Evolutionary conservation across 2,888 invertebrate genomes (phyloP), one percentile per base, ranked within the genome.

Genomic region (Micoletzkya japonica): DNA sequence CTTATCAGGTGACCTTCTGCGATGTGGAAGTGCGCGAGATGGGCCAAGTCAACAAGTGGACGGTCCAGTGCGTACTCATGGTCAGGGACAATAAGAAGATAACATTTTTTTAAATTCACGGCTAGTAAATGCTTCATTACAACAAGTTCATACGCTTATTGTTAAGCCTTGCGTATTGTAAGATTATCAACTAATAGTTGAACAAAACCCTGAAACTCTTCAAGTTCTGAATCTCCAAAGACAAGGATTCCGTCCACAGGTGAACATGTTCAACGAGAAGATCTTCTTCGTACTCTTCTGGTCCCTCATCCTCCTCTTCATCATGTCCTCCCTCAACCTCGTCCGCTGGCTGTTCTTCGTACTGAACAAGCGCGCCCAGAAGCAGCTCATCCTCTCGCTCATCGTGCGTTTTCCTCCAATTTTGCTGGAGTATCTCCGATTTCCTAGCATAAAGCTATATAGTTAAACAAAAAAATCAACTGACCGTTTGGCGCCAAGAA

Each of bases 251-350:
- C 10, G 7, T 17, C 54, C 72, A 32, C 57, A 77, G 77, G 75
- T 81, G 36, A 83, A 82, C 71, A 82, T 81, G 83, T 82, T 82
- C 79, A 83, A 82, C 75, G 85, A 85, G 75, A 85, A 85, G 71
- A 71, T 85, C 56, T 85, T 79, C 74, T 70, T 85, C 49, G 76
- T 81, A 61, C 30, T 66, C 36, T 66, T 34, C 36, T 54, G 56
- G 67, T 14, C 57, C 7, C 57, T 67, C 24, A 36, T 64, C 36
- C 10, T 52, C 14, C 6, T 64, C 3, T 64, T 73, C 37, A 17
- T 76, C 20, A 20, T 80, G 44, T 77, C 78, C 0, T 28, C 36
- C 14, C 24, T 52, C 20, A 64, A 64, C 36, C 34, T 64, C 26
- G n/a, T 64, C 64, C 36, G 52, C 1, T 64, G 64, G 64, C 28